Percentiles rank a stretch among this genome's conserved stretches.
Evolutionary conservation across 2,797 vertebrate species (phyloP).

Genomic region (Crypturellus tataupa): DNA sequence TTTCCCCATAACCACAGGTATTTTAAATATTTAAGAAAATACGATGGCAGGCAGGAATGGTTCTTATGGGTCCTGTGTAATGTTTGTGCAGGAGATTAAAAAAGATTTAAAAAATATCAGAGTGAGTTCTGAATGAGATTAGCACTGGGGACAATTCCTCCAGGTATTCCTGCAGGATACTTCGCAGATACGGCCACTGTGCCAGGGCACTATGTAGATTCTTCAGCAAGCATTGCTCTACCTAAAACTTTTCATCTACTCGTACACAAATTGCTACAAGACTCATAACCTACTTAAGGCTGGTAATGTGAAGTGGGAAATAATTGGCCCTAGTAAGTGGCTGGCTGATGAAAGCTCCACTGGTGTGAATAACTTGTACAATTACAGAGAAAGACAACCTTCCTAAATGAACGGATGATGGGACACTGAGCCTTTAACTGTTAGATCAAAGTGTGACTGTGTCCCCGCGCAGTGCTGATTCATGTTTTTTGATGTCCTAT

Average conservation of each 20-base stretch:
- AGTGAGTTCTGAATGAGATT: fast-evolving
- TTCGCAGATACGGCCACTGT: background rate
- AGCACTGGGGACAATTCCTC: background rate
- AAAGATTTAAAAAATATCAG: background rate
- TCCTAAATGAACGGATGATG: constrained; percentile 18
- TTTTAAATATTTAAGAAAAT: constrained; percentile 68
- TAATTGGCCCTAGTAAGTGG: constrained; percentile 15
- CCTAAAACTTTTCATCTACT: constrained; percentile 8
- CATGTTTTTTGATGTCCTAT: constrained; percentile 8
- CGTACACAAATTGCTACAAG: constrained; percentile 9
- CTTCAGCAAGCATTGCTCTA: background rate
- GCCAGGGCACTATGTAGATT: background rate
- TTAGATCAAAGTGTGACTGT: constrained; percentile 53
- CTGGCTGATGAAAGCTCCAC: constrained; percentile 40
- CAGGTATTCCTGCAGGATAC: no score
- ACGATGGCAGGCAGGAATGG: background rate
- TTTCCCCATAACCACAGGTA: constrained; percentile 59
- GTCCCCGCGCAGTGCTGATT: constrained; percentile 28
- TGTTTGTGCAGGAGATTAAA: background rate
- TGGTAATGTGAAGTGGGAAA: constrained; percentile 35
- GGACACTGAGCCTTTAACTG: constrained; percentile 37
- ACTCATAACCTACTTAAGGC: background rate
- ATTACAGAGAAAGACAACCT: constrained; percentile 48
- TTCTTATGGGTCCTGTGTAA: background rate
- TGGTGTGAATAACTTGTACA: constrained; percentile 44